Base-by-base conservation (phyloP, 1,140 invertebrate species). In the Gerris buenoi region DNA sequence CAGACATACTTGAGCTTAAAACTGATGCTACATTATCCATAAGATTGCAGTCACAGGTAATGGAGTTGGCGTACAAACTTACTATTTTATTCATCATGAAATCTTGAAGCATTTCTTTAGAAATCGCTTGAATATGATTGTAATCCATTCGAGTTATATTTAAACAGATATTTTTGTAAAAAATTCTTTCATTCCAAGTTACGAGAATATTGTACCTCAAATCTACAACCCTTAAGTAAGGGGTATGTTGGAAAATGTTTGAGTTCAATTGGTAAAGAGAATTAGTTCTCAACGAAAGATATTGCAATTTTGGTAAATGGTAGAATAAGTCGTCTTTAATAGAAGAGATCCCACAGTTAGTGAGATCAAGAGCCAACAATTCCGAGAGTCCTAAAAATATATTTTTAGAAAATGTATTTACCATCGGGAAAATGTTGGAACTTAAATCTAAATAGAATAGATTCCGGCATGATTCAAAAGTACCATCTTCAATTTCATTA, bases 121-220 rank as follows among this genome's bases (percentile, higher is more conserved):
- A 60, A 15, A 68, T 59, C n/a, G 18, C 46, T 14, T 22, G 56
- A 18, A 68, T 65, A 18, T 68, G 67, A 65, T 68, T 68, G 10
- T 27, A 46, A 61, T n/a, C 58, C 5, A 68, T 15, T n/a, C n/a
- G 25, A 14, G 65, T 2, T 3, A n/a, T 25, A 18, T 63, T 2
- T 10, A 27, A 60, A 28, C 65, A 65, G 0, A 25, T 58, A 18
- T 25, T 22, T n/a, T n/a, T n/a, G n/a, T n/a, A n/a, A 57, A 65
- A 65, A 1, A 68, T 14, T 15, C 27, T 18, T 10, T 25, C 13
- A 25, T 63, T 65, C 67, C 67, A 68, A 33, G 58, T 56, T 0
- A 68, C 23, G 0, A 68, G 15, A 1, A 2, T 23, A 27, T 68
- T 68, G 22, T 63, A 18, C n/a, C 22, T 61, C n/a, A 68, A 23